Conservation (phyloP, 2,797 vertebrate species). For the Phalloptychus januarius region DNA sequence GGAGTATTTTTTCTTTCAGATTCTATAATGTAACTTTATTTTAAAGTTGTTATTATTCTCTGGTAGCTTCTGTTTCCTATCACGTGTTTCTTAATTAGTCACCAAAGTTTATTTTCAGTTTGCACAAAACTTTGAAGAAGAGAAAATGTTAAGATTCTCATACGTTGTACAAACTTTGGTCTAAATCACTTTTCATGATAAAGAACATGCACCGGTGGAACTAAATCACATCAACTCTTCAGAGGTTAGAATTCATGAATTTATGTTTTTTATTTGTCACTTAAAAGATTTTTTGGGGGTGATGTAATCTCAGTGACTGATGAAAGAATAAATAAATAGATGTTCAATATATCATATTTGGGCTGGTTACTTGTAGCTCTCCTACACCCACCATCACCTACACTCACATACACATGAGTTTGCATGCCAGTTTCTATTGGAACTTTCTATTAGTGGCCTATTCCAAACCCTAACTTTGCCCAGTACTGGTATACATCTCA, state of each 20-base stretch:
- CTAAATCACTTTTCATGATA: background rate
- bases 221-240: background rate
- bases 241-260: background rate
- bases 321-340: constrained; percentile 5
- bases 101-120: background rate
- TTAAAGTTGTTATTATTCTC: background rate
- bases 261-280: background rate
- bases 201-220: background rate
- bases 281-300: background rate
- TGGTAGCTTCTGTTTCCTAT: background rate
- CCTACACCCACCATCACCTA: background rate
- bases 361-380: background rate
- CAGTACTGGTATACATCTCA: background rate
- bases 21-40: background rate
- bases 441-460: background rate
- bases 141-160: background rate
- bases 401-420: background rate
- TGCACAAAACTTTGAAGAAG: background rate
- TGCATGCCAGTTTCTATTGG: background rate
- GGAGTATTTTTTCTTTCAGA: background rate
- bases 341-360: constrained; percentile 1
- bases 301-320: background rate
- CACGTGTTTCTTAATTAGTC: background rate
- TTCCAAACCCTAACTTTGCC: background rate
- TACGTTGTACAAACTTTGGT: background rate